Conservation (phyloP, 2,888 invertebrate genomes). For the Clepsis dumicolana region DNA sequence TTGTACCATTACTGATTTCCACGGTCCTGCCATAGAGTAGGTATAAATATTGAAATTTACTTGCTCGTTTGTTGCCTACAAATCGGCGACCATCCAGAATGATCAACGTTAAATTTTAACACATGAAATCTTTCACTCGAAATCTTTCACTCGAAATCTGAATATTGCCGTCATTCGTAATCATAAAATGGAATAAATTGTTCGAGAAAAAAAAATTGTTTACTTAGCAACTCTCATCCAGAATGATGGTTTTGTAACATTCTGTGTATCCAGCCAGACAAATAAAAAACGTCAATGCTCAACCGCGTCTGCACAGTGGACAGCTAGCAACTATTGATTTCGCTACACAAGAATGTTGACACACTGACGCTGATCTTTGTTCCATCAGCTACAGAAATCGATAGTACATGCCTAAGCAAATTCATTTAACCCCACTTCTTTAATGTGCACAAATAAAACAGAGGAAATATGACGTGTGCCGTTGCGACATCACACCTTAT, state of each 20-base stretch:
- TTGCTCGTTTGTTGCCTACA: neutral
- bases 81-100: no score
- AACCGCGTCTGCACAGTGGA: neutral
- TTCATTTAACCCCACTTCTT: constrained; percentile 19
- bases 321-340: neutral
- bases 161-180: no score
- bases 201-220: no score
- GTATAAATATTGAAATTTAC: constrained; percentile 3
- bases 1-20: constrained; percentile 24
- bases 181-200: no score
- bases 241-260: neutral
- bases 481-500: constrained; percentile 13
- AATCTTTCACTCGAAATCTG: no score
- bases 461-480: constrained; percentile 29
- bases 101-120: no score
- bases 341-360: neutral
- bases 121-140: no score
- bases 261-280: neutral
- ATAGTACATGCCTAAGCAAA: constrained; percentile 15
- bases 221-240: no score
- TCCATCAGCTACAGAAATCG: constrained; percentile 10
- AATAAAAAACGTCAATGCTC: constrained; percentile 1
- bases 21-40: neutral
- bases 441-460: constrained; percentile 27
- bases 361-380: constrained; percentile 1